Conservation (phyloP, 2,888 invertebrate genomes). For the Dermolepida albohirtum region DNA sequence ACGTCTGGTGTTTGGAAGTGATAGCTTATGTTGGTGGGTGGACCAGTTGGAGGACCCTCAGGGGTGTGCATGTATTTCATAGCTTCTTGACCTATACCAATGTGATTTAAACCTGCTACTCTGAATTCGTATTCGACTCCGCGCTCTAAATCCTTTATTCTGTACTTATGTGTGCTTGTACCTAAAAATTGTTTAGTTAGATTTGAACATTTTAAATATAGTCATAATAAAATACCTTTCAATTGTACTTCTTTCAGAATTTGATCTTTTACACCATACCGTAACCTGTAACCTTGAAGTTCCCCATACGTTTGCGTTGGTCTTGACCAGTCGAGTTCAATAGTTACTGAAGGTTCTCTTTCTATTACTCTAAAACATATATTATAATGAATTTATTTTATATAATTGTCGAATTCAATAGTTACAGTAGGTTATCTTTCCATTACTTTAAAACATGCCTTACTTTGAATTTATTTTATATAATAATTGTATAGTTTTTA, state of each 20-base stretch:
- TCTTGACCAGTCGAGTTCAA: constrained; percentile 92
- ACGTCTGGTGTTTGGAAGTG: constrained; percentile 94
- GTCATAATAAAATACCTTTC: constrained; percentile 63
- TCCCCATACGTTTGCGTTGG: constrained; percentile 92
- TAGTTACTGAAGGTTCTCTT: constrained; percentile 87
- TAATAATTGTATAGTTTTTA: too few relatives aligned
- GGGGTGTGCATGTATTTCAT: constrained; percentile 93
- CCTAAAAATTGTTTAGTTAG: constrained; percentile 49
- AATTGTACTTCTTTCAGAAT: constrained; percentile 79
- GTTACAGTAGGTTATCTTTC: too few relatives aligned
- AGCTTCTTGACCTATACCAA: constrained; percentile 95
- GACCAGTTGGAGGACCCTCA: constrained; percentile 91
- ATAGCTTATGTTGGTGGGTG: constrained; percentile 85
- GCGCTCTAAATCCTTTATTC: constrained; percentile 84
- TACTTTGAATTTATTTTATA: too few relatives aligned
- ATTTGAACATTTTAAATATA: constrained; percentile 6
- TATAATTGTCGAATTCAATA: too few relatives aligned
- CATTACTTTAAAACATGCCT: too few relatives aligned
- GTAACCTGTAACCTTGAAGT: constrained; percentile 85
- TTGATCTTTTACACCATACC: constrained; percentile 89
- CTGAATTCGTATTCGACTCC: constrained; percentile 97
- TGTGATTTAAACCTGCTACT: constrained; percentile 94
- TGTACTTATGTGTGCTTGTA: constrained; percentile 76
- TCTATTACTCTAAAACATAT: constrained; percentile 75
- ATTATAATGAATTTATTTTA: neutral